Base-by-base conservation (phyloP, 1,140 invertebrate genomes). In the Cotesia vestalis region DNA sequence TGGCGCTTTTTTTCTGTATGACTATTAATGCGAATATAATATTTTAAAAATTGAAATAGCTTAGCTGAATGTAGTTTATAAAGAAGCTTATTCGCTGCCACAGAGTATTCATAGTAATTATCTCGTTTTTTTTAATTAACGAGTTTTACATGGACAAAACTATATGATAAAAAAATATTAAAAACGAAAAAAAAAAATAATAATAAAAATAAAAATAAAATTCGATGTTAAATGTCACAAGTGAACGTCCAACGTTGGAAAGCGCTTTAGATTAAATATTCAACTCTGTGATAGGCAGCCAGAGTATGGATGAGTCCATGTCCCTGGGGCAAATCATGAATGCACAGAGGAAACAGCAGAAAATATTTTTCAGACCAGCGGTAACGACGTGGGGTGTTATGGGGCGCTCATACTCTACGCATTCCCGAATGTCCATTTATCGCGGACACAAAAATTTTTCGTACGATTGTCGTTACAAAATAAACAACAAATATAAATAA, bases 341-440 rank as follows among this genome's bases (percentile, higher is more conserved):
- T 63, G 61, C 61, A 63, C 61, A 63, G 61, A 63, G 61, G 61
- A 63, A 63, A 63, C 61, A 63, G 36, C 35, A 63, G 34, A 40
- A 63, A 63, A 63, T 63, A 63, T 63, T 63, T 63, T 63, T 38
- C 38, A 38, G 61, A 40, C 61, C 38, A 8, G 36, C 61, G 38
- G 61, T 63, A 63, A 46, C 61, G 61, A 36, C 36, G 36, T 35
- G 11, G 61, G 61, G 34, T 38, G 6, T 46, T 12, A 5, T 63
- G 12, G 34, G 12, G 36, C 61, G 8, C 59, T 36, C 12, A 35
- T 40, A 40, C 38, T 40, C 36, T 9, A 38, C 36, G 61, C 14
- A n/a, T 36, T n/a, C 14, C 36, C 38, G 61, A n/a, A 14, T 62
- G 61, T 38, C 61, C 36, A 63, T 40, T 63, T 36, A 63, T 63